phyloP scores from a whole-genome alignment of 1,140 invertebrate species.

The Drosophila asahinai region DNA sequence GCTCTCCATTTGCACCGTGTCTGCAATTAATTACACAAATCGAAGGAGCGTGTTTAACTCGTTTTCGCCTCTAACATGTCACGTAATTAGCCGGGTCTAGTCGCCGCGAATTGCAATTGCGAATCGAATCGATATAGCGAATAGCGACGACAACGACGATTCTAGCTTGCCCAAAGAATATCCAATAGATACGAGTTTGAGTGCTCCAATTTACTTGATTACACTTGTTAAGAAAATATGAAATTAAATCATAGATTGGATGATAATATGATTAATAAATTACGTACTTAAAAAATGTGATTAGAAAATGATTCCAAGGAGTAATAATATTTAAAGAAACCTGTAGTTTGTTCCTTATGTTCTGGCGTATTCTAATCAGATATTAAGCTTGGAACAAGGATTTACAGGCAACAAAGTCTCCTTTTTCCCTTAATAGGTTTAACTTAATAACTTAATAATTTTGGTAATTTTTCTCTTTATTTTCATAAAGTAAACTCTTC shows the following conservation, averaged over 20 bases:
- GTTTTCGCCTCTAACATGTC: slow-evolving; percentile 75
- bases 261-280: background rate
- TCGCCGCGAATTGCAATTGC: slow-evolving; percentile 11
- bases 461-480: too few relatives aligned
- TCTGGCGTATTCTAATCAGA: too few relatives aligned
- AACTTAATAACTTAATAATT: too few relatives aligned
- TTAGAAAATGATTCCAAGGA: too few relatives aligned
- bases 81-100: slow-evolving; percentile 69
- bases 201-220: slow-evolving; percentile 49
- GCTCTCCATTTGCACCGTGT: slow-evolving; percentile 23
- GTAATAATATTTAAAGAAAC: too few relatives aligned
- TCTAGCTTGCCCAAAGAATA: slow-evolving; percentile 52
- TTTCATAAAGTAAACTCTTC: too few relatives aligned
- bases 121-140: slow-evolving; percentile 24
- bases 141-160: slow-evolving; percentile 1
- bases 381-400: too few relatives aligned
- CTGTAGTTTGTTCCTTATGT: too few relatives aligned
- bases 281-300: too few relatives aligned
- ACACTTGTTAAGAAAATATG: background rate
- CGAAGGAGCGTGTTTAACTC: slow-evolving; percentile 65
- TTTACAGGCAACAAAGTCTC: too few relatives aligned
- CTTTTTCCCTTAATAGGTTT: too few relatives aligned
- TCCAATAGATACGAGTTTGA: slow-evolving; percentile 11
- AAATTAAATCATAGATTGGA: too few relatives aligned
- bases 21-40: slow-evolving; percentile 56